A percentile compares a stretch with the other conserved stretches of the same genome.
Conservation (phyloP, 2,888 invertebrate species). For the Glaucopsyche alexis region DNA sequence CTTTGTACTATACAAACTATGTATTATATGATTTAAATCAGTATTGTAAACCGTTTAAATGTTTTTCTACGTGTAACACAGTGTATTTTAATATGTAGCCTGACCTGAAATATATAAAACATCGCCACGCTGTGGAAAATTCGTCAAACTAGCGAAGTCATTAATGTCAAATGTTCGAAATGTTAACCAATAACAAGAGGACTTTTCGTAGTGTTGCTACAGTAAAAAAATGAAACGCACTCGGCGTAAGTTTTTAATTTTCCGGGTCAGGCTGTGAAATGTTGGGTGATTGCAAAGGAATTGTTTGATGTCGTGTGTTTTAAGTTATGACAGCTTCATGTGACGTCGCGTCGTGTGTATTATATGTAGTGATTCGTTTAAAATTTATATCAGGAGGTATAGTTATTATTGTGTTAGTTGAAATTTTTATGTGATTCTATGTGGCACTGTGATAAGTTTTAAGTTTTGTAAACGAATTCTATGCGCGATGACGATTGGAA, state of each 20-base stretch:
- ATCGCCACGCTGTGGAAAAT: too few relatives aligned
- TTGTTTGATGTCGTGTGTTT: constrained; percentile 5
- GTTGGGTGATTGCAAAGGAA: background rate
- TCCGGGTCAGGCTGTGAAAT: background rate
- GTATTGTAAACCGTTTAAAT: constrained; percentile 15
- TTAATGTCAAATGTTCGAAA: too few relatives aligned
- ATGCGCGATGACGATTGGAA: constrained; percentile 19
- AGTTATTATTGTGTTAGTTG: constrained; percentile 34
- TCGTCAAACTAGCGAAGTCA: too few relatives aligned
- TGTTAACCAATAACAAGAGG: background rate
- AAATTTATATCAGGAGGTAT: constrained; percentile 33
- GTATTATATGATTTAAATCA: constrained; percentile 16
- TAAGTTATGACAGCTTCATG: constrained; percentile 23
- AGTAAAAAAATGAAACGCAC: background rate
- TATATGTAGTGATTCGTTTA: constrained; percentile 38
- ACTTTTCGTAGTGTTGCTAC: background rate
- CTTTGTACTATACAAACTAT: constrained; percentile 3
- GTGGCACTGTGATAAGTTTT: constrained; percentile 40
- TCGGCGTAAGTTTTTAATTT: background rate
- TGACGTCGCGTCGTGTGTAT: constrained; percentile 36
- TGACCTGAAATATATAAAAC: background rate
- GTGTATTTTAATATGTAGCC: background rate
- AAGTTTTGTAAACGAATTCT: constrained; percentile 24
- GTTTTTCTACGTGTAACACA: background rate
- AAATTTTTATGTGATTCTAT: constrained; percentile 32